Percentiles rank a stretch among this genome's conserved stretches.
Conservation (phyloP, 2,888 invertebrate genomes). For the Erebia ligea region DNA sequence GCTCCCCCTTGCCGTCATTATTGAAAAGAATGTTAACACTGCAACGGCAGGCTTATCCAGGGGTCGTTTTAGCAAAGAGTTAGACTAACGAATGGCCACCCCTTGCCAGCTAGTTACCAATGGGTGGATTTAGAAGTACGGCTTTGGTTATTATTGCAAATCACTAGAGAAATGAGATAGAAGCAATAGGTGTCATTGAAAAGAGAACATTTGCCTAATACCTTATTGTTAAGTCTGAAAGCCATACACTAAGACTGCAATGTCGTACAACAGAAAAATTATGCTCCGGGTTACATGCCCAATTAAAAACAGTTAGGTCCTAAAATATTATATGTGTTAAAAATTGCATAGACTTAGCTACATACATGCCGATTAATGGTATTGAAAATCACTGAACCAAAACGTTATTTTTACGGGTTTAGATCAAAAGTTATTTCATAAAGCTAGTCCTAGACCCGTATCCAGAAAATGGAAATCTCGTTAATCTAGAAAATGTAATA, state of each 20-base stretch:
- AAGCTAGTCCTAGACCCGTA: not conserved
- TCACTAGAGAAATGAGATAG: constrained; percentile 9
- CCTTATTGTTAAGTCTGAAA: not conserved
- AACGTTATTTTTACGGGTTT: not conserved
- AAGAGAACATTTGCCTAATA: not conserved
- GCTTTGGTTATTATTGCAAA: constrained; percentile 15
- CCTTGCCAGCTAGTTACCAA: constrained; percentile 49
- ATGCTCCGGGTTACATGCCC: not conserved
- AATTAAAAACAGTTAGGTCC: not conserved
- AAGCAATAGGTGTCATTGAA: not conserved
- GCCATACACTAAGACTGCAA: not conserved
- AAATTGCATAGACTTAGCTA: no score
- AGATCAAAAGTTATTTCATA: not conserved
- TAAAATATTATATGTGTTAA: no score
- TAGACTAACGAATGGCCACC: constrained; percentile 79
- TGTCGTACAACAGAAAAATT: not conserved
- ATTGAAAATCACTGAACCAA: not conserved
- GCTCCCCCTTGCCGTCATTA: constrained; percentile 77
- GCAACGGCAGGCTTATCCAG: constrained; percentile 76
- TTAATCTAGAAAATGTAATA: constrained; percentile 28
- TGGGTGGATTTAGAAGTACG: constrained; percentile 40
- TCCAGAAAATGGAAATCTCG: not conserved
- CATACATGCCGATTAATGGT: no score
- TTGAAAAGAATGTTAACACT: constrained; percentile 82
- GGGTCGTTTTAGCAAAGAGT: constrained; percentile 82